Evolutionary conservation across 2,797 vertebrate genomes (phyloP).

Genomic region (Brachyrhaphis roseni): DNA sequence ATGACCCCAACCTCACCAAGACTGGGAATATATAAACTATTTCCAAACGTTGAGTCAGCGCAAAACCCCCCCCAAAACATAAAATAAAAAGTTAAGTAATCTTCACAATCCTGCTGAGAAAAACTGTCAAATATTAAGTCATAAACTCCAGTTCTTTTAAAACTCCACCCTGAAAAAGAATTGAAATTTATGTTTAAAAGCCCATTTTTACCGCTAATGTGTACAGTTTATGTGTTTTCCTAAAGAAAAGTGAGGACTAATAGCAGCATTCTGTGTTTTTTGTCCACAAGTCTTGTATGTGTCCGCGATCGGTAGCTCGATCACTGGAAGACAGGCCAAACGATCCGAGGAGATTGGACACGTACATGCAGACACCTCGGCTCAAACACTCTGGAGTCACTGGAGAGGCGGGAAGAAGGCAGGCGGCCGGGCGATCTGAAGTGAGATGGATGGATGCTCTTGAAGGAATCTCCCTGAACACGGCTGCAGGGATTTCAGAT

Average conservation of each 20-base stretch:
- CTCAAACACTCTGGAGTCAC: conserved; percentile 30
- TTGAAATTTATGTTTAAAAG: background rate
- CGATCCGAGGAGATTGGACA: conserved; percentile 47
- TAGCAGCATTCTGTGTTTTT: background rate
- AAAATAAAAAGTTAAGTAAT: background rate
- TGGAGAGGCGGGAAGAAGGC: conserved; percentile 28
- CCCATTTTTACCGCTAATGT: no score
- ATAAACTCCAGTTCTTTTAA: background rate
- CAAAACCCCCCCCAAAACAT: background rate
- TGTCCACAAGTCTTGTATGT: background rate
- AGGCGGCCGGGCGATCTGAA: conserved; percentile 41
- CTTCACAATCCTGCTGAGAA: background rate
- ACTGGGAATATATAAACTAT: background rate
- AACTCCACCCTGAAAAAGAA: background rate
- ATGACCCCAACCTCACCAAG: background rate
- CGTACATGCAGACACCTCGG: conserved; percentile 26
- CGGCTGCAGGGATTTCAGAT: conserved; percentile 59
- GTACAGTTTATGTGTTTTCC: background rate
- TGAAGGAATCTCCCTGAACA: conserved; percentile 47
- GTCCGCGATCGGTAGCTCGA: conserved; percentile 21
- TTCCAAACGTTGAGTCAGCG: background rate
- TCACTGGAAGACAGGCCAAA: conserved; percentile 38
- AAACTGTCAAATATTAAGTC: background rate
- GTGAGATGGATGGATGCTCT: conserved; percentile 66
- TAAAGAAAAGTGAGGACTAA: background rate